A percentile compares a stretch with the other conserved stretches of the same genome.
Evolutionary conservation across 1,140 invertebrate genomes (phyloP).

Genomic region (Prorops nasuta): DNA sequence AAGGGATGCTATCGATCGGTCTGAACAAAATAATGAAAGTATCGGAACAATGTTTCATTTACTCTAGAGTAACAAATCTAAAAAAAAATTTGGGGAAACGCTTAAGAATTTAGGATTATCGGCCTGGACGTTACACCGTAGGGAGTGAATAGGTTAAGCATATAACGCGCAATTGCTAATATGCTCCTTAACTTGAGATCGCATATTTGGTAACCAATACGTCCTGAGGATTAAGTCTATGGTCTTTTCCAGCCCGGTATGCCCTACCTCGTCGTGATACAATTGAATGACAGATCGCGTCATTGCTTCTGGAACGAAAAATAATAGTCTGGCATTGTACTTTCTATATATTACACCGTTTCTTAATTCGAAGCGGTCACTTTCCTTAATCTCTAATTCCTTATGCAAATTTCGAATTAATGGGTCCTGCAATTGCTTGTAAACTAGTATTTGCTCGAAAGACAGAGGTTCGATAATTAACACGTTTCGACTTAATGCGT

Average conservation of each 20-base stretch:
- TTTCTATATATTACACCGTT: not conserved
- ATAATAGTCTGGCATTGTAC: not conserved
- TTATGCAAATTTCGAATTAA: not conserved
- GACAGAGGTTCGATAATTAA: not conserved
- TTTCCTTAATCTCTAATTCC: not conserved
- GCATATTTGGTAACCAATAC: not conserved
- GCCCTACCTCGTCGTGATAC: not conserved
- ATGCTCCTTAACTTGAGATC: not conserved
- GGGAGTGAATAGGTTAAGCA: no score
- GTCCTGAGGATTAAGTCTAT: not conserved
- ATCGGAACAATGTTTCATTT: no score
- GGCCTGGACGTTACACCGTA: no score
- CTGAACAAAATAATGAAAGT: no score
- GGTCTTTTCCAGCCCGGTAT: not conserved
- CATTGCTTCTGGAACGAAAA: no score
- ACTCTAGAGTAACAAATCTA: no score
- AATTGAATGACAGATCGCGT: no score
- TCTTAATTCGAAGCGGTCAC: not conserved
- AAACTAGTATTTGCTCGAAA: not conserved
- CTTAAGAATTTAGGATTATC: no score
- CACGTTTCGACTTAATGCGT: not conserved
- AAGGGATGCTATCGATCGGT: no score
- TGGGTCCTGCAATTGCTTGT: not conserved
- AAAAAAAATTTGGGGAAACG: no score
- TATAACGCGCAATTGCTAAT: not conserved